Base-by-base conservation (phyloP, 2,113 vertebrate species). In the Pleuronectes platessa region DNA sequence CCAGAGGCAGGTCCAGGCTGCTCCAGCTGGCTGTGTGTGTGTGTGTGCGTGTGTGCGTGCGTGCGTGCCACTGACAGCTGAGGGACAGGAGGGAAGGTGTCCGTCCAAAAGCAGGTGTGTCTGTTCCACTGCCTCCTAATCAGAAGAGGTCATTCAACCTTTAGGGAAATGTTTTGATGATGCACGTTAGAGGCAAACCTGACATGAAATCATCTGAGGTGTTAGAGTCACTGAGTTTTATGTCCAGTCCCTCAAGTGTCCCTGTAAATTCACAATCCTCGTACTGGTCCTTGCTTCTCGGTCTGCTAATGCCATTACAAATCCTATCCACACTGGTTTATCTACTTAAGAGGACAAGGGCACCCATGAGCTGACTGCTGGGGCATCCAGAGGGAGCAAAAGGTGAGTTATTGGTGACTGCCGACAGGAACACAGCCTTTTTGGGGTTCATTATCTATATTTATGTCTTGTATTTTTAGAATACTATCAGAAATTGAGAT, bases 301-400 rank as follows among this genome's bases (percentile, higher is more conserved):
- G 21, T 55, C 63, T 11, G 10, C 15, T 90, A 89, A 93, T 87
- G 62, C 78, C 80, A 78, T 90, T 82, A 83, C 78, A 88, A 85
- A 83, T 74, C 69, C 76, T 86, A 84, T 85, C 86, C 79, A 54
- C 65, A 65, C 20, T 20, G 27, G 31, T 78, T 89, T 82, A 92
- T 93, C 90, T 84, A 74, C 47, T 93, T 90, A 92, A 24, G 61
- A 68, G 78, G 71, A 82, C 81, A 90, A 85, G 80, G 80, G 65
- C 40, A 47, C 37, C 15, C 47, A 31, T 8, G 69, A 72, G 68
- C 60, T 86, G 87, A 74, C 81, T 70, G 8, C 65, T 74, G 73
- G 81, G 84, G 91, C 73, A 84, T 83, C 71, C 75, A 63, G 23
- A 42, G 23, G 18, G 61, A 64, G 64, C 14, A 6, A 4, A 60